Percentiles rank a stretch among this genome's conserved stretches.
Conservation (phyloP, 1,140 invertebrate species). For the Drosophila ercepeae region DNA sequence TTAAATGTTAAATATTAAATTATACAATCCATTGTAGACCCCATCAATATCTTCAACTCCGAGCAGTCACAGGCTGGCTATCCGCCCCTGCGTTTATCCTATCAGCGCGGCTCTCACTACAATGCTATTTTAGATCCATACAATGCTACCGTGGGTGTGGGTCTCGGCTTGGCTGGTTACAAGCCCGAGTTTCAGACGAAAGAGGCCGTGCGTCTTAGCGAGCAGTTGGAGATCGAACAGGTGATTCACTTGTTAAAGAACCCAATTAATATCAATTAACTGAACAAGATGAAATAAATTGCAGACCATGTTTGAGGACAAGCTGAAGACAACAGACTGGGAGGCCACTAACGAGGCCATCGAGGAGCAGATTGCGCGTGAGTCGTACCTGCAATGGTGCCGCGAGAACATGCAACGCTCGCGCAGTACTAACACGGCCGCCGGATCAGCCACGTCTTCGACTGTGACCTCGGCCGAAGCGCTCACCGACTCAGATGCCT, state of each 20-base stretch:
- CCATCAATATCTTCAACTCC: constrained; percentile 95
- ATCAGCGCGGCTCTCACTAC: constrained; percentile 95
- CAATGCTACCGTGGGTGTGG: constrained; percentile 93
- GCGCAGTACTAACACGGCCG: constrained; percentile 63
- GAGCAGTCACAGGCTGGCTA: constrained; percentile 89
- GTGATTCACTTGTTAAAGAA: constrained; percentile 12
- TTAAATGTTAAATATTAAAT: background rate
- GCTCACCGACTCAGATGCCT: constrained; percentile 68
- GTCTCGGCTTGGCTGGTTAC: constrained; percentile 93
- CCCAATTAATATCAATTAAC: no score
- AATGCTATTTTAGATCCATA: constrained; percentile 96
- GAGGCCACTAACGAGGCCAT: constrained; percentile 97
- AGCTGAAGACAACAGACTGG: constrained; percentile 96
- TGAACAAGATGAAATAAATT: constrained; percentile 34
- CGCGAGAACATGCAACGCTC: constrained; percentile 89
- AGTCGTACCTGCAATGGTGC: constrained; percentile 95
- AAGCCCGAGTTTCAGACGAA: constrained; percentile 91
- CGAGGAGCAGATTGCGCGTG: constrained; percentile 94
- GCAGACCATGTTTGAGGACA: constrained; percentile 95
- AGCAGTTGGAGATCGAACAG: constrained; percentile 94
- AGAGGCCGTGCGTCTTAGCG: constrained; percentile 92
- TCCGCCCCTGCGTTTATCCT: constrained; percentile 94
- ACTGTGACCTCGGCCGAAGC: constrained; percentile 80
- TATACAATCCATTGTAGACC: constrained; percentile 86
- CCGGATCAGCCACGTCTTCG: constrained; percentile 74